phyloP scores from a whole-genome alignment of 1,140 invertebrate genomes.

The Amyelois transitella region DNA sequence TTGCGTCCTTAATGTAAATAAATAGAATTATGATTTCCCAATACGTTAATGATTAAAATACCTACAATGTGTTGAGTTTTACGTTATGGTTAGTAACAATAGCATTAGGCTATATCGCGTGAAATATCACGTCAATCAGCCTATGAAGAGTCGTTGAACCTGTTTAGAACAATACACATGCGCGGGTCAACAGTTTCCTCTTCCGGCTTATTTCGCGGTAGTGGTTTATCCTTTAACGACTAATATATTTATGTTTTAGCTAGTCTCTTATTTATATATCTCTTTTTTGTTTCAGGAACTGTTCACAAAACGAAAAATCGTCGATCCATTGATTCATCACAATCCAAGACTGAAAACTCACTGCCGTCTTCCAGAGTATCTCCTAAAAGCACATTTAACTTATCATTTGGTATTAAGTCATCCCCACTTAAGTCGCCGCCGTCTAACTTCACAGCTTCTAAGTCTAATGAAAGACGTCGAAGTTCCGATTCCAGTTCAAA shows the following conservation, averaged over 20 bases:
- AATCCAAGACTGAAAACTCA: conserved; percentile 57
- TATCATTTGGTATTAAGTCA: conserved; percentile 52
- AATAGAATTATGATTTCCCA: conserved; percentile 7
- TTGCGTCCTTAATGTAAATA: too few relatives aligned
- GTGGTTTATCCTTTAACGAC: not conserved
- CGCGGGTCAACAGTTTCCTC: conserved; percentile 44
- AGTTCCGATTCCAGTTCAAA: conserved; percentile 46
- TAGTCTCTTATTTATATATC: not conserved
- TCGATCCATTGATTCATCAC: conserved; percentile 51
- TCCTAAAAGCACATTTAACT: conserved; percentile 51
- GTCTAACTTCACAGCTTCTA: conserved; percentile 26
- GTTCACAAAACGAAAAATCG: conserved; percentile 49
- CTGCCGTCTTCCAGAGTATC: conserved; percentile 65
- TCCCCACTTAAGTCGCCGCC: conserved; percentile 35
- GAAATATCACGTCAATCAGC: conserved; percentile 40
- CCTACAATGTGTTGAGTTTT: conserved; percentile 14
- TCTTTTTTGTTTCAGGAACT: conserved; percentile 61
- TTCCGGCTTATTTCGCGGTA: conserved; percentile 26
- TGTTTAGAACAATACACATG: conserved; percentile 48
- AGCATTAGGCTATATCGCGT: conserved; percentile 32
- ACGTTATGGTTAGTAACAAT: conserved; percentile 28
- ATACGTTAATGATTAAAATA: conserved; percentile 19
- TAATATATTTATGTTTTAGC: conserved; percentile 2
- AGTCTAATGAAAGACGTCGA: conserved; percentile 47
- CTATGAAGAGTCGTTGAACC: conserved; percentile 52